Percentiles rank a stretch among this genome's conserved stretches.
Conservation (phyloP, 1,140 invertebrate genomes). For the Drosophila azteca region DNA sequence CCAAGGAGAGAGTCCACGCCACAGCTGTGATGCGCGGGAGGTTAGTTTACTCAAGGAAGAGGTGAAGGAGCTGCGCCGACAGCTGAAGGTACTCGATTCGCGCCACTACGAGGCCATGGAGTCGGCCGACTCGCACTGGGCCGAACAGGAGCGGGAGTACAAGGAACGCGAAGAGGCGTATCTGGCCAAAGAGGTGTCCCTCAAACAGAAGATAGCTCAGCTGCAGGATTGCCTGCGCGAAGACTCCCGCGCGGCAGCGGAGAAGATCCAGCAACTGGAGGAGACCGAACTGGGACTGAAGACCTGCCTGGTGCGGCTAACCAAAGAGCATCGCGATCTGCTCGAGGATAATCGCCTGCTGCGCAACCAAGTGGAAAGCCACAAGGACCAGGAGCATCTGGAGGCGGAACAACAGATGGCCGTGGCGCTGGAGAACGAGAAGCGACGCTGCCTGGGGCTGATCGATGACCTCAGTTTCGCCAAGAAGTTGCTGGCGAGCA, state of each 20-base stretch:
- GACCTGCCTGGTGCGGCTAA: slow-evolving; percentile 84
- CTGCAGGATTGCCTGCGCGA: slow-evolving; percentile 77
- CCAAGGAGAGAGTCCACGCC: slow-evolving; percentile 30
- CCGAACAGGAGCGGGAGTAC: slow-evolving; percentile 88
- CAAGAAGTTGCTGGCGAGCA: slow-evolving; percentile 83
- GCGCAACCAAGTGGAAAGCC: slow-evolving; percentile 83
- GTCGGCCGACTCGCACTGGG: slow-evolving; percentile 90
- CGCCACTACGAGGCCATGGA: slow-evolving; percentile 90
- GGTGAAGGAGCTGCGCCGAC: slow-evolving; percentile 81
- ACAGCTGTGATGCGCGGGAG: slow-evolving; percentile 43
- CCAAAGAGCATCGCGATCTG: slow-evolving; percentile 84
- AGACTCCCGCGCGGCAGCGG: slow-evolving; percentile 75
- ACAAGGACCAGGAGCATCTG: slow-evolving; percentile 62
- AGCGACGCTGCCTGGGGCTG: slow-evolving; percentile 57
- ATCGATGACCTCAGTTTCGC: slow-evolving; percentile 71
- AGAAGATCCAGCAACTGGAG: slow-evolving; percentile 84
- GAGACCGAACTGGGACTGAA: slow-evolving; percentile 85
- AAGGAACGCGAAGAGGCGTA: slow-evolving; percentile 86
- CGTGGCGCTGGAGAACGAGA: slow-evolving; percentile 71
- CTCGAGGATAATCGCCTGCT: slow-evolving; percentile 83
- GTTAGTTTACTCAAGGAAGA: slow-evolving; percentile 70
- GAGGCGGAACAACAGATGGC: slow-evolving; percentile 54
- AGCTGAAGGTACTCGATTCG: slow-evolving; percentile 87
- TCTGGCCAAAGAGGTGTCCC: slow-evolving; percentile 72
- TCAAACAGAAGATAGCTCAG: slow-evolving; percentile 77